These are phyloP conservation scores for Helarctos malayanus DNA, from an alignment of 2,797 vertebrate species.

Conservation along the genomic window DNA sequence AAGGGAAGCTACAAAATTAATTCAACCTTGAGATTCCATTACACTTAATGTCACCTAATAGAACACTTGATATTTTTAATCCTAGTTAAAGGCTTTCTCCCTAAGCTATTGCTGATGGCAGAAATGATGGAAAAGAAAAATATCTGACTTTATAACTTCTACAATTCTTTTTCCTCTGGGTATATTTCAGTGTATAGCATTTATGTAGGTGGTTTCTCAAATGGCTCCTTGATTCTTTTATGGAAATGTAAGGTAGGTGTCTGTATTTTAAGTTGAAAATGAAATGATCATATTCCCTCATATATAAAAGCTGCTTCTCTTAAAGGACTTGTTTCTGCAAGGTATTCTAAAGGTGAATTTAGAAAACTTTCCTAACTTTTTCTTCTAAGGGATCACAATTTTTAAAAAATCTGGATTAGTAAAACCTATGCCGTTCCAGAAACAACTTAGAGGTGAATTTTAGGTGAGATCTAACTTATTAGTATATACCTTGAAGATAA, in stretches of 20 bases:
- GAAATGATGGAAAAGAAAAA: constrained; percentile 79
- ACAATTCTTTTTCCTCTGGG: constrained; percentile 51
- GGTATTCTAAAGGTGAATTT: constrained; percentile 43
- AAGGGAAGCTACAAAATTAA: constrained; percentile 87
- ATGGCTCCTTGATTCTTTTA: constrained; percentile 54
- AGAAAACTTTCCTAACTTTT: constrained; percentile 22
- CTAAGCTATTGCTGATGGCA: constrained; percentile 70
- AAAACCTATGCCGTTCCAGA: background rate
- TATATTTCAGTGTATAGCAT: constrained; percentile 61
- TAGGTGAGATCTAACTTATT: background rate
- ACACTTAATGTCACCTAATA: constrained; percentile 84
- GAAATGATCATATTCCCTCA: background rate
- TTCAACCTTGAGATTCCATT: constrained; percentile 88
- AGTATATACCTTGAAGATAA: background rate
- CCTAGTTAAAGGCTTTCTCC: constrained; percentile 77
- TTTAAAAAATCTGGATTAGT: background rate
- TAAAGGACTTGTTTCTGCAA: constrained; percentile 42
- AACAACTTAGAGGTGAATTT: constrained; percentile 46
- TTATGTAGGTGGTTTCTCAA: constrained; percentile 55
- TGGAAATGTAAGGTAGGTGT: background rate
- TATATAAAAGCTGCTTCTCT: constrained; percentile 37
- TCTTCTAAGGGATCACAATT: background rate
- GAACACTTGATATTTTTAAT: constrained; percentile 87
- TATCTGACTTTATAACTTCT: constrained; percentile 72
- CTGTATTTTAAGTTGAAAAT: constrained; percentile 73